Evolutionary conservation across 2,113 vertebrate genomes (phyloP).

Genomic region (Saguinus imperator): DNA sequence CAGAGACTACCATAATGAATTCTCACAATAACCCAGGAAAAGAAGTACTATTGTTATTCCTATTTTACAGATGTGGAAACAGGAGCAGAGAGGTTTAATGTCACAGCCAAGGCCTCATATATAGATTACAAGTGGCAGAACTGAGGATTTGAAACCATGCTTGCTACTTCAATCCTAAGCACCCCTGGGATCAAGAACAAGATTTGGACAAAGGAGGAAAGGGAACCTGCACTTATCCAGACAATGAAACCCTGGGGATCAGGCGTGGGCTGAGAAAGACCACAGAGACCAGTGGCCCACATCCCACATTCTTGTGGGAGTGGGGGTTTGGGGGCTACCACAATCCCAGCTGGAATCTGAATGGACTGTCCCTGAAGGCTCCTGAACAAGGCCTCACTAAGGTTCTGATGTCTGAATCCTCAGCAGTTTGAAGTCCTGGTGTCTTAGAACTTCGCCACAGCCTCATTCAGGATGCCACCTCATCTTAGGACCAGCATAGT

Average conservation of each 20-base stretch:
- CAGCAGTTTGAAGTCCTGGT: neutral
- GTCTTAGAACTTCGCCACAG: neutral
- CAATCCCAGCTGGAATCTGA: neutral
- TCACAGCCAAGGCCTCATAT: neutral
- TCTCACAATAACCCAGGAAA: neutral
- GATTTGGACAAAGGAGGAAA: neutral
- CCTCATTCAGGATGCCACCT: neutral
- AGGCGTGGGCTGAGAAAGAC: neutral
- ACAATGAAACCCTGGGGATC: neutral
- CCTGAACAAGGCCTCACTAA: neutral
- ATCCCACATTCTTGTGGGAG: neutral
- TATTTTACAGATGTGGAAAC: constrained; percentile 23
- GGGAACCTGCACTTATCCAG: neutral
- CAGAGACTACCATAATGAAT: neutral
- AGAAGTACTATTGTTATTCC: neutral
- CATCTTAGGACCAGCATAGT: neutral
- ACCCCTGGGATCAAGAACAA: neutral
- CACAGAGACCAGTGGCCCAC: neutral
- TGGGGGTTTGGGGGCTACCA: neutral
- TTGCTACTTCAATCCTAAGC: constrained; percentile 24
- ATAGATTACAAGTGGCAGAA: neutral
- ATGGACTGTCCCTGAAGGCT: neutral
- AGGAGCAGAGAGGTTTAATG: neutral
- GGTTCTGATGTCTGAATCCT: constrained; percentile 4
- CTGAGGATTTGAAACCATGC: neutral